Conservation (phyloP, 1,140 invertebrate genomes). For the Conopomorpha cramerella region DNA sequence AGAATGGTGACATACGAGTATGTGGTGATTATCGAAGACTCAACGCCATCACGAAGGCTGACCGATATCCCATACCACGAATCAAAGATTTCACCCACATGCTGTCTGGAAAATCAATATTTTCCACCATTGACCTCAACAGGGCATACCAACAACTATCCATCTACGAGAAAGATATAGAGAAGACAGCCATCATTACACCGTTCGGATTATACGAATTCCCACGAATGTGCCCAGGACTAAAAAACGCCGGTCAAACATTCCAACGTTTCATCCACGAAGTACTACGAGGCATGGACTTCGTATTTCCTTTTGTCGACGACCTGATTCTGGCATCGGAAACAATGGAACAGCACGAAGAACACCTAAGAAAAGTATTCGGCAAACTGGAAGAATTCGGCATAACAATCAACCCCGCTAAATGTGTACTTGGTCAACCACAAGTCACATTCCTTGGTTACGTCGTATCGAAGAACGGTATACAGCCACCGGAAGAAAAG, state of each 20-base stretch:
- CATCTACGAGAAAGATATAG: too few species aligned
- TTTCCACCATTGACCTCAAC: too few species aligned
- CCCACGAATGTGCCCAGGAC: too few species aligned
- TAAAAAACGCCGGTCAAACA: too few species aligned
- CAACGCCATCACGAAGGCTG: slow-evolving; percentile 21
- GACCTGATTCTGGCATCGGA: slow-evolving; percentile 5
- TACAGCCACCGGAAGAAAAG: slow-evolving; percentile 2
- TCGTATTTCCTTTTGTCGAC: slow-evolving; percentile 7
- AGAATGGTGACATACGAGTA: slow-evolving; percentile 32
- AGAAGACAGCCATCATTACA: too few species aligned
- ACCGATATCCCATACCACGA: slow-evolving; percentile 11
- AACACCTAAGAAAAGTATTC: slow-evolving; percentile 4
- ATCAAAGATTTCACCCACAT: slow-evolving; percentile 18
- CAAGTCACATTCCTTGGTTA: slow-evolving; percentile 1
- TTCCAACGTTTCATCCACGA: too few species aligned
- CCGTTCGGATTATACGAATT: too few species aligned
- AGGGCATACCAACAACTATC: too few species aligned
- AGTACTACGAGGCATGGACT: slow-evolving; percentile 7
- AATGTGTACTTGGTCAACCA: slow-evolving; percentile 1
- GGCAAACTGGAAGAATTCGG: not conserved
- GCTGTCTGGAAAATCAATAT: too few species aligned
- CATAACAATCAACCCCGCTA: slow-evolving; percentile 2
- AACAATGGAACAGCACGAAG: slow-evolving; percentile 2
- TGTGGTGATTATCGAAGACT: slow-evolving; percentile 53
- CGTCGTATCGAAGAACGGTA: not conserved